Base-by-base conservation (phyloP, 2,888 invertebrate species). In the Tenthredo amoena region DNA sequence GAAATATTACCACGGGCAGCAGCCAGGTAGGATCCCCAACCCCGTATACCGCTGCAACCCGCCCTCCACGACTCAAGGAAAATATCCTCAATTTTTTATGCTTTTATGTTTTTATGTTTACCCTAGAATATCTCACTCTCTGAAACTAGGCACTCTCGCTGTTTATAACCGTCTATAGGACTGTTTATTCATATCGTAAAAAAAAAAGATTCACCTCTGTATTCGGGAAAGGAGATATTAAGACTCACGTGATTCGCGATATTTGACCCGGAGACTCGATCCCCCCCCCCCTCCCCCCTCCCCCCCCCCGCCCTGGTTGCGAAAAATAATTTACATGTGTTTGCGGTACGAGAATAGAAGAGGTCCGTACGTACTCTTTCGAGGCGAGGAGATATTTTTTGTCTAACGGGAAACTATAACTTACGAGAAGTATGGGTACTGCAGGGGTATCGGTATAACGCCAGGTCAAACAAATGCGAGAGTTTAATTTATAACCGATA, bases 1-100 rank as follows among this genome's bases (percentile, higher is more conserved):
- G 93, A 93, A 93, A 93, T 93, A 93, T 93, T 91, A 92, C 91
- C 37, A 81, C 62, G 81, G 79, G 34, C 58, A 65, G 79, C 79
- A 68, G 71, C 31, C 81, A 71, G 74, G 85, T 84, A 85, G 77
- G 76, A 85, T 84, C 84, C 85, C 86, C 77, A 6, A n/a, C 31
- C 55, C 37, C 26, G 10, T 34, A n/a, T 34, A 6, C 85, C 86
- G 86, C 76, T 43, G 15, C 43, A 43, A n/a, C 50, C 4, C 37
- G n/a, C 87, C 86, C 86, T 58, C 58, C 81, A 79, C 31, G 55
- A 85, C 58, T 72, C 85, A 40, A 68, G 77, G 76, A 85, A 77
- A 68, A 79, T 85, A 81, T 81, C 85, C 50, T 77, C 65, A 68
- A 74, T 85, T 84, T 71, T 62, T 72, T 71, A 82, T 43, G 47